Base-by-base conservation (phyloP, 2,888 invertebrate species). In the Iphiclides podalirius region DNA sequence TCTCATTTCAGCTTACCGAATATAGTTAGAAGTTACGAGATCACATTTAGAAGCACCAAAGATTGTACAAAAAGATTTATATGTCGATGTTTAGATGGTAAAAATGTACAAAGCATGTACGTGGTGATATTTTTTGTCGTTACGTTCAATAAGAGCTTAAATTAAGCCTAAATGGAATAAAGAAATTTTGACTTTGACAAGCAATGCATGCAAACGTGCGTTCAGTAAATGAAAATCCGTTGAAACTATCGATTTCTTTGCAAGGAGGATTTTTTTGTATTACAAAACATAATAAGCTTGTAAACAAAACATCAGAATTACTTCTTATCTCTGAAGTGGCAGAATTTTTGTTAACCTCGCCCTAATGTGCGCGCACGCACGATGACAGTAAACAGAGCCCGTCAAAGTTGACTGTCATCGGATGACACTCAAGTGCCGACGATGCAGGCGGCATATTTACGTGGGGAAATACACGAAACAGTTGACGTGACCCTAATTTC, bases 331-430 rank as follows among this genome's bases (percentile, higher is more conserved):
- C 14, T 28, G 40, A 40, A 35, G 15, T 28, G 40, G 26, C 12
- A 2, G 26, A 31, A 37, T 45, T 45, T 37, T 45, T 13, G 37
- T 45, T 33, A 15, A 39, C 39, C 4, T 39, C 34, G 15, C 16
- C 33, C 40, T 47, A 23, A 41, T 41, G 34, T 41, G 16, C 12
- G 6, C 1, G 12, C 23, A 36, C 16, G 26, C 12, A 17, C 16
- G 26, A 13, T 35, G 40, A 47, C 35, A 28, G 26, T n/a, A 11
- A 47, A 35, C 47, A 40, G 47, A 35, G 15, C 34, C 8, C 38
- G 47, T 17, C 37, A n/a, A n/a, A n/a, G n/a, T n/a, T n/a, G n/a
- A 37, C 47, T 12, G 26, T 28, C 33, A 39, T n/a, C n/a, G 16
- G 20, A 23, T 8, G 33, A n/a, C 16, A 12, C 15, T 47, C 34